Evolutionary conservation across 2,113 vertebrate genomes (phyloP).

Genomic region (Poecilia latipinna): DNA sequence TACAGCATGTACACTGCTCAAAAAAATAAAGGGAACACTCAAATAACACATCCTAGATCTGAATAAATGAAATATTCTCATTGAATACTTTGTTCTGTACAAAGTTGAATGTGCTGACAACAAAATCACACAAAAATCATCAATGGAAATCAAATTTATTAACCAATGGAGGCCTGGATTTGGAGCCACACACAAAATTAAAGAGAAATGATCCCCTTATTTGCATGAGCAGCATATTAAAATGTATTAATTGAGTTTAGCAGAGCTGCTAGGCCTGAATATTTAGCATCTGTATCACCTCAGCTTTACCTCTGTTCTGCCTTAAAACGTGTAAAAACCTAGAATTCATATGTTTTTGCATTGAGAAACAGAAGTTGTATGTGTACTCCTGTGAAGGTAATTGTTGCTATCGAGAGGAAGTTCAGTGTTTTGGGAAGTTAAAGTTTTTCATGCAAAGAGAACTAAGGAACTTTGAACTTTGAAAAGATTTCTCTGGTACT

Average conservation of each 20-base stretch:
- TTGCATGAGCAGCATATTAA: neutral
- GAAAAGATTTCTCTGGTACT: neutral
- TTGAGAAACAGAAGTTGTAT: neutral
- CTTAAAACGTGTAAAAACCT: neutral
- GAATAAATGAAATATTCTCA: too few species aligned
- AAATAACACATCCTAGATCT: too few species aligned
- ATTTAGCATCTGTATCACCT: neutral
- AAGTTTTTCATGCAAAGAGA: neutral
- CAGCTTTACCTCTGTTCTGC: neutral
- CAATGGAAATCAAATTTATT: too few species aligned
- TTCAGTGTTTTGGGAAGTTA: neutral
- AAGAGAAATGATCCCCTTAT: too few species aligned
- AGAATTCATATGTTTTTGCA: neutral
- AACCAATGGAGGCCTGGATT: too few species aligned
- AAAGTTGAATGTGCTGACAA: too few species aligned
- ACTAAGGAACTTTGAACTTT: neutral
- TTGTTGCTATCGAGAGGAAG: neutral
- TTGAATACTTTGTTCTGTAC: too few species aligned
- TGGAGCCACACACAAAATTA: too few species aligned
- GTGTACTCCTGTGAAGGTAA: neutral
- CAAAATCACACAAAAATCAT: too few species aligned
- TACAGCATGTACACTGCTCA: neutral
- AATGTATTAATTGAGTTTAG: neutral
- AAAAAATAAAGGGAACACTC: too few species aligned
- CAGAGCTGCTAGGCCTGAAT: neutral